Conservation (phyloP, 2,888 invertebrate genomes). For the Tachina fera region DNA sequence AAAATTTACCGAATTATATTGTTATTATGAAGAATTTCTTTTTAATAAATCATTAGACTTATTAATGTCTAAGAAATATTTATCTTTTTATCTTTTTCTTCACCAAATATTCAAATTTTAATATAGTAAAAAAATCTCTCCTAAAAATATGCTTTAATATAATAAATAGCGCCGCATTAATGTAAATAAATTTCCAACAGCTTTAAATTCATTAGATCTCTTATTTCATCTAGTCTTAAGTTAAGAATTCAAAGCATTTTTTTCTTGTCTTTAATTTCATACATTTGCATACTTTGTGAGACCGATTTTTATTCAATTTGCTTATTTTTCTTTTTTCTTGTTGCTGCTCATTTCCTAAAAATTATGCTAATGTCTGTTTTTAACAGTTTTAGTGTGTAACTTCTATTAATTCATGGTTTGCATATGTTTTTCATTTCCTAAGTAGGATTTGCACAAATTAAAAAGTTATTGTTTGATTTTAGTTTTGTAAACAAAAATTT, state of each 20-base stretch:
- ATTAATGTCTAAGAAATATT: too few species aligned
- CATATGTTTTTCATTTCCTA: conserved; percentile 24
- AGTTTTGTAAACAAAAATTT: neutral
- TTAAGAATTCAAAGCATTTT: neutral
- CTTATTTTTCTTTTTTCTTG: neutral
- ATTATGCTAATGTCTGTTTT: conserved; percentile 54
- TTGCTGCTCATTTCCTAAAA: conserved; percentile 35
- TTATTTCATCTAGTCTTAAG: neutral
- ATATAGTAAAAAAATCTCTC: neutral
- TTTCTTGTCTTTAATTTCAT: neutral
- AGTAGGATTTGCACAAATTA: conserved; percentile 61
- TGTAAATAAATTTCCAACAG: too few species aligned
- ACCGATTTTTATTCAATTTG: conserved; percentile 1
- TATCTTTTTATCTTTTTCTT: too few species aligned
- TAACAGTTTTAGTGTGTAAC: conserved; percentile 39
- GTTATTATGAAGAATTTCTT: too few species aligned
- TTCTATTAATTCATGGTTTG: conserved; percentile 53
- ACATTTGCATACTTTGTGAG: conserved; percentile 38
- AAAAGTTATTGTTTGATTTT: conserved; percentile 45
- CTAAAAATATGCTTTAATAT: conserved; percentile 44
- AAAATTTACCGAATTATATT: too few species aligned
- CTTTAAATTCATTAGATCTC: neutral
- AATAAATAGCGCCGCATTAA: too few species aligned
- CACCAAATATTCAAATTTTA: too few species aligned
- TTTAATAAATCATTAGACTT: too few species aligned